Conservation (phyloP, 2,113 vertebrate species). For the Pyxicephalus adspersus region DNA sequence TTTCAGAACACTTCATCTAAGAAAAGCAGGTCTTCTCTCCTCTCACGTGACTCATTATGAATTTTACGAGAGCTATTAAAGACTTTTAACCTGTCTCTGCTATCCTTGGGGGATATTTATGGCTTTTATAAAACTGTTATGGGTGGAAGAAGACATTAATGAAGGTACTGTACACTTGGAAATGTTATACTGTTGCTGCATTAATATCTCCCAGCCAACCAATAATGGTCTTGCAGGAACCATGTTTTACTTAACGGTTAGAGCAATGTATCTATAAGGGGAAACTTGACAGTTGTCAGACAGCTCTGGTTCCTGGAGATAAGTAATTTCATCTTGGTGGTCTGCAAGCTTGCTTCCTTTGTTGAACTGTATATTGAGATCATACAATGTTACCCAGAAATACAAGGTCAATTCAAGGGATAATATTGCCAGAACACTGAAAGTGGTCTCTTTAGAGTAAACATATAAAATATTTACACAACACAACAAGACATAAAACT, state of each 20-base stretch:
- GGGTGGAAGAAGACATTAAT: slow-evolving; percentile 60
- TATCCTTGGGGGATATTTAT: slow-evolving; percentile 67
- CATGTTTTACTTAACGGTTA: slow-evolving; percentile 45
- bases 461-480: too few species aligned
- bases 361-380: background rate
- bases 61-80: slow-evolving; percentile 64
- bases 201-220: slow-evolving; percentile 45
- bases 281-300: slow-evolving; percentile 48
- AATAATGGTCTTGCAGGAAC: slow-evolving; percentile 26
- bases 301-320: slow-evolving; percentile 21
- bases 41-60: slow-evolving; percentile 64
- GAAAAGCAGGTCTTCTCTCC: slow-evolving; percentile 62
- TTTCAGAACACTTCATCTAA: slow-evolving; percentile 41
- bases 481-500: too few species aligned
- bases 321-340: slow-evolving; percentile 18
- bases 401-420: background rate
- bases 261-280: slow-evolving; percentile 37
- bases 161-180: slow-evolving; percentile 52
- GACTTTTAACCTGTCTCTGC: slow-evolving; percentile 57
- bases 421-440: background rate
- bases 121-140: slow-evolving; percentile 59
- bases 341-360: background rate
- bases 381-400: background rate
- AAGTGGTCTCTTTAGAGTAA: background rate
- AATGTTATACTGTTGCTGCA: slow-evolving; percentile 49